Evolutionary conservation across 2,888 invertebrate species (phyloP), one percentile per base, ranked within the genome.

Genomic region (Standfussiana lucernea): DNA sequence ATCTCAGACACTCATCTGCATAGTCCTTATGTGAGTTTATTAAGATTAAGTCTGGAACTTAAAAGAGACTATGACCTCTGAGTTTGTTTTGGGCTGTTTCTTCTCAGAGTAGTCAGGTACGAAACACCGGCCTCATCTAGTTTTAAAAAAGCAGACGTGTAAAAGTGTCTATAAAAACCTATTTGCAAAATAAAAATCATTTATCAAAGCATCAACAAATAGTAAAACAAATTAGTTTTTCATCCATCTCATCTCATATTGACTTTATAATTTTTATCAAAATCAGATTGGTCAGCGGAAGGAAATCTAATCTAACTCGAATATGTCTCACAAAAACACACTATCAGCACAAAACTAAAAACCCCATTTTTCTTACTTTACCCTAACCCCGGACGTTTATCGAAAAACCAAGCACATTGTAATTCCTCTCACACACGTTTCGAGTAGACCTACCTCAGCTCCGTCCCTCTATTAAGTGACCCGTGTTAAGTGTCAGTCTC

Each of bases 391-490:
- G 42, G 78, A 40, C 66, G 15, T 73, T 78, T 85, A 81, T 72
- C 85, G 82, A 76, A 77, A 83, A 74, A 65, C 45, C 59, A 42
- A 80, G 69, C 47, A 62, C 70, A 80, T 85, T 86, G 76, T 53
- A 45, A 85, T 86, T 83, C 85, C 28, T n/a, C 74, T 80, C 86
- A 81, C 80, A 86, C 64, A 65, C 78, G 59, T 75, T 72, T 62
- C 47, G 68, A 74, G 68, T 45, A 40, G 56, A 42, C 62, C 68
- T 77, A 83, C 77, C 80, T 78, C 80, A 70, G 75, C 76, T 73
- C 47, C 59, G 56, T 64, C 80, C 78, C 79, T 79, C 86, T 82
- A 87, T 84, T 87, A 87, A 86, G 80, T 87, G 88, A 84, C 86
- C 87, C 84, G 75, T 86, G 85, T 86, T 78, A 82, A 76, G 77